phyloP scores from a whole-genome alignment of 1,140 invertebrate genomes.

The Bathynomus jamesi region DNA sequence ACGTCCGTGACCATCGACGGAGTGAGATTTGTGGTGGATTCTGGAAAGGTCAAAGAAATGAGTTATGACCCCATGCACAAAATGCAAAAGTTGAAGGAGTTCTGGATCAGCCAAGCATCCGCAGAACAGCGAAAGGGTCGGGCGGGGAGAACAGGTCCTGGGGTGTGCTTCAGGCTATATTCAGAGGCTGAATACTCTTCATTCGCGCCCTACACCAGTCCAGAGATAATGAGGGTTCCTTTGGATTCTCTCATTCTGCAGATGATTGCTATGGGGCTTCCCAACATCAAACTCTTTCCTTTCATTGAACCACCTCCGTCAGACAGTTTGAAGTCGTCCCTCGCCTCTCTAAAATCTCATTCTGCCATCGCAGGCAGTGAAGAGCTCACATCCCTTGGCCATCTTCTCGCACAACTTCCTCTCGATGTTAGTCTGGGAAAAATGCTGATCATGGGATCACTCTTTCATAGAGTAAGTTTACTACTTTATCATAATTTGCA shows the following conservation, averaged over 20 bases:
- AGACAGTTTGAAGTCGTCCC: constrained; percentile 74
- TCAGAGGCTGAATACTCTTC: constrained; percentile 74
- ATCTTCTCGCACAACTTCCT: constrained; percentile 77
- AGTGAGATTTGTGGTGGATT: constrained; percentile 94
- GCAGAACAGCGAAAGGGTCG: constrained; percentile 94
- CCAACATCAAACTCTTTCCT: constrained; percentile 83
- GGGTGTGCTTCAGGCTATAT: constrained; percentile 75
- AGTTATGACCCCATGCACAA: constrained; percentile 81
- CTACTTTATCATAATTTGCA: no score
- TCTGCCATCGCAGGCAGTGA: constrained; percentile 75
- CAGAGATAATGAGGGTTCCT: constrained; percentile 86
- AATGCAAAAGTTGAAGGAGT: constrained; percentile 82
- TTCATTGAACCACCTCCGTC: constrained; percentile 81
- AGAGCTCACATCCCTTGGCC: constrained; percentile 80
- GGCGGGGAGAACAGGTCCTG: constrained; percentile 64
- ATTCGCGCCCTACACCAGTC: constrained; percentile 69
- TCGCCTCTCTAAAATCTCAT: constrained; percentile 44
- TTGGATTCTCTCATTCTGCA: constrained; percentile 85
- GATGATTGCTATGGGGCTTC: constrained; percentile 91
- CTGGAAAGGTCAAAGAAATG: constrained; percentile 96
- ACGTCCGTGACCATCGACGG: constrained; percentile 99
- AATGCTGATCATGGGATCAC: constrained; percentile 86
- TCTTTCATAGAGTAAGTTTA: constrained; percentile 57
- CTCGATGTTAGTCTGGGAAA: constrained; percentile 93
- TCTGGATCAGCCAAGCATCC: constrained; percentile 94